Evolutionary conservation across 2,797 vertebrate genomes (phyloP), one percentile per base, ranked within the genome.

Genomic region (Coreius guichenoti): DNA sequence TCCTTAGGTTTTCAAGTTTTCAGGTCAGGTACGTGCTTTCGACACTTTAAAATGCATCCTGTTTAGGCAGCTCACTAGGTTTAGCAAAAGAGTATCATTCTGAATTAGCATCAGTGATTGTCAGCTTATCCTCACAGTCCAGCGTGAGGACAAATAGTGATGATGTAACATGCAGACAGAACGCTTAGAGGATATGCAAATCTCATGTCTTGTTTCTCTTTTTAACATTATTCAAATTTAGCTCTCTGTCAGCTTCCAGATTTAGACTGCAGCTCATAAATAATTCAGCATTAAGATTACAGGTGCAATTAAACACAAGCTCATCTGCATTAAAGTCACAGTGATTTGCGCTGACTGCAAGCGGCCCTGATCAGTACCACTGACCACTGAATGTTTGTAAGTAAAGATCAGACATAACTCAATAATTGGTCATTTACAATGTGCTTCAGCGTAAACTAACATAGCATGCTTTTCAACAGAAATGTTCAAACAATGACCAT

Each of bases 301-400:
- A 94, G 90, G 93, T 93, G 91, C 89, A 47, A 93, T 86, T 86
- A 80, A 86, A 88, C 72, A 90, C 88, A 84, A 91, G 82, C 85
- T 92, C 87, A 84, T 91, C 84, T 79, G 49, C 69, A 88, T 78
- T 73, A 84, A 85, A 87, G 82, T 80, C 76, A 54, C 31, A 63
- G 47, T 39, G 3, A 56, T 31, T 83, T 56, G 49, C 8, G 45
- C 49, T 70, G 54, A 88, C 86, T 86, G 85, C 69, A 58, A 58
- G 33, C 8, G 14, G 0, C 72, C 65, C 74, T 51, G 79, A 49
- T 79, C 47, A 49, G 49, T 9, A 83, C 16, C 45, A 39, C 58
- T 75, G 43, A 75, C 45, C 47, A 49, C 61, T 68, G 16, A 67
- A 76, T n/a, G 21, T 31, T 17, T 72, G 67, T 21, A 19, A 54